Base-by-base conservation (phyloP, 2,113 vertebrate species). In the Hemiprocne comata region DNA sequence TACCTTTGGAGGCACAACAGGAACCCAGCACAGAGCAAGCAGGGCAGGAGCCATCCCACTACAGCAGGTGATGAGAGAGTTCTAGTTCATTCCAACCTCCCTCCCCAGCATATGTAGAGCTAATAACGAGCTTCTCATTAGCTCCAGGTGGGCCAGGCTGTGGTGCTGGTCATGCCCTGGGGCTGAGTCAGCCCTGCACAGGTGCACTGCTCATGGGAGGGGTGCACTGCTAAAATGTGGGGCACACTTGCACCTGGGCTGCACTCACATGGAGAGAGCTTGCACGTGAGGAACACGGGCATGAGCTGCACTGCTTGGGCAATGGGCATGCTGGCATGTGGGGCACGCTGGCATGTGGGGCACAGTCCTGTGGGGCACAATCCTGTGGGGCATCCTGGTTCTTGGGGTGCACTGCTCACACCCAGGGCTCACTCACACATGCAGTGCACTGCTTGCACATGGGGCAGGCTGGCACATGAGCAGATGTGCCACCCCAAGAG, bases 41-140 rank as follows among this genome's bases (percentile, higher is more conserved):
- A 40, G 16, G 12, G 1, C n/a, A 75, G 4, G 2, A 64, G 0
- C 7, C 19, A 10, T 51, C 18, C 13, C 13, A 0, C 16, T 19
- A 2, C 36, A 81, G 26, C 7, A 17, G 2, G 2, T 0, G 0
- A 6, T 0, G 0, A 33, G 8, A 4, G 15, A 12, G 2, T 23
- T 61, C 51, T 31, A 6, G 23, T 10, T 17, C 2, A 0, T 50
- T 23, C 61, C 15, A 55, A 6, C 31, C 21, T 12, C 21, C 34
- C 28, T 34, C 21, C 50, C 55, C 40, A 74, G 29, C 61, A 50
- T 29, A 21, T 10, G 16, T 75, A 44, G 18, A 46, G 17, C 16
- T 26, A 64, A 4, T 81, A n/a, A 40, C 0, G 0, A 71, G 17
- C 15, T 31, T 25, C 65, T 87, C 20, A 1, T 40, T 13, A 91